Conservation (phyloP, 2,888 invertebrate genomes). For the Leistus spinibarbis region DNA sequence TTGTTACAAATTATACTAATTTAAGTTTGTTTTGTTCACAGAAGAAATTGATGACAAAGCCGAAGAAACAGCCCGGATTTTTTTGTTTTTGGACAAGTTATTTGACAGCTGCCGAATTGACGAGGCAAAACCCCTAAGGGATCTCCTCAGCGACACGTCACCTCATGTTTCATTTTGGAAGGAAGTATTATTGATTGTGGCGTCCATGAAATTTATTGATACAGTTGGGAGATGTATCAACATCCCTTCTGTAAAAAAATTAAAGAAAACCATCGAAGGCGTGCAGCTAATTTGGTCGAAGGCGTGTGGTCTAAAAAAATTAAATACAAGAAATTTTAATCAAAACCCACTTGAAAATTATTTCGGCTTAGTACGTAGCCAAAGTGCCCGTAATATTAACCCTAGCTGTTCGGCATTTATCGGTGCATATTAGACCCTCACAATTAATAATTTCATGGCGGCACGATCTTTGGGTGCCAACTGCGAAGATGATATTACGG, state of each 20-base stretch:
- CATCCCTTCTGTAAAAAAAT: background rate
- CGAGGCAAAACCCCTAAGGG: background rate
- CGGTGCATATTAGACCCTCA: constrained; percentile 23
- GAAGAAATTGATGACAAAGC: background rate
- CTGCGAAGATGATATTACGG: constrained; percentile 16
- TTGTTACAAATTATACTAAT: no score
- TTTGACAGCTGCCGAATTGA: background rate
- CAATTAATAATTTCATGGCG: constrained; percentile 32
- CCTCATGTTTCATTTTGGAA: background rate
- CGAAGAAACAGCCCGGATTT: background rate
- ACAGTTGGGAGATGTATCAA: no score
- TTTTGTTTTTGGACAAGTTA: constrained; percentile 5
- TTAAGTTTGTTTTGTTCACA: no score
- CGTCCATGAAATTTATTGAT: background rate
- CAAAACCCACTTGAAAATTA: constrained; percentile 33
- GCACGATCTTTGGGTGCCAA: constrained; percentile 28
- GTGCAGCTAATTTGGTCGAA: background rate
- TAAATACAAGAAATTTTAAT: constrained; percentile 19
- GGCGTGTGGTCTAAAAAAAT: background rate
- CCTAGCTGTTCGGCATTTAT: constrained; percentile 16
- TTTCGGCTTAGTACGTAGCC: constrained; percentile 29
- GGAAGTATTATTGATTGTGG: background rate
- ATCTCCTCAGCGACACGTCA: background rate
- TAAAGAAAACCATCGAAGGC: background rate
- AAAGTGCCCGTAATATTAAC: constrained; percentile 26